Evolutionary conservation across 2,888 invertebrate species (phyloP), one percentile per base, ranked within the genome.

Genomic region (Drosophila tanythrix): DNA sequence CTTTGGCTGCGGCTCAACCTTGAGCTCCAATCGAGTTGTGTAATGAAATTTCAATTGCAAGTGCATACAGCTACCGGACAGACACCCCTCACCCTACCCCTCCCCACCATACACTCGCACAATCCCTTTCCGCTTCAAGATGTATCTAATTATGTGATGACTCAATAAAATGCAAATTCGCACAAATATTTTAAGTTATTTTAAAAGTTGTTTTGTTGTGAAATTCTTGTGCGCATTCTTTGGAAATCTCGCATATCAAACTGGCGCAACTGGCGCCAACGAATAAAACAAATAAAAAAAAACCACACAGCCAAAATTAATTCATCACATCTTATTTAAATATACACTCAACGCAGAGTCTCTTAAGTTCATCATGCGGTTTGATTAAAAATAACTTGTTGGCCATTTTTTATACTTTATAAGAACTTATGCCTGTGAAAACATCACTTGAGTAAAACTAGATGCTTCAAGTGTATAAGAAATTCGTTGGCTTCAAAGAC

Each of bases 171-270:
- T 80, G 75, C 71, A 82, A 79, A 79, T 78, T 65, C 10, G 33
- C 60, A 50, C 15, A 70, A 75, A 76, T 62, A 70, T 65, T 64
- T 74, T 55, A 29, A 38, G 33, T 36, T 52, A 64, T 51, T 38
- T 57, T 63, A 27, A 55, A 21, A 21, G 50, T 59, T 60, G 56
- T 53, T 62, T 63, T 76, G 64, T 57, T 60, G 58, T 60, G 56
- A 75, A 86, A 90, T 90, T 86, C 87, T 80, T 78, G 60, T 61
- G 81, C 83, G 68, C 62, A 88, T 85, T 85, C 90, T 88, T 83
- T 65, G 87, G 64, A 88, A 86, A 80, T 81, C 74, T 75, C 88
- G 56, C 61, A 48, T 43, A 61, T 62, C 56, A 75, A 80, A 74
- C 18, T 11, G 25, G 67, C 83, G 71, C 81, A 78, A 70, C 90